Evolutionary conservation across 2,797 vertebrate species (phyloP).

Genomic region (Halcyon chelicuti): DNA sequence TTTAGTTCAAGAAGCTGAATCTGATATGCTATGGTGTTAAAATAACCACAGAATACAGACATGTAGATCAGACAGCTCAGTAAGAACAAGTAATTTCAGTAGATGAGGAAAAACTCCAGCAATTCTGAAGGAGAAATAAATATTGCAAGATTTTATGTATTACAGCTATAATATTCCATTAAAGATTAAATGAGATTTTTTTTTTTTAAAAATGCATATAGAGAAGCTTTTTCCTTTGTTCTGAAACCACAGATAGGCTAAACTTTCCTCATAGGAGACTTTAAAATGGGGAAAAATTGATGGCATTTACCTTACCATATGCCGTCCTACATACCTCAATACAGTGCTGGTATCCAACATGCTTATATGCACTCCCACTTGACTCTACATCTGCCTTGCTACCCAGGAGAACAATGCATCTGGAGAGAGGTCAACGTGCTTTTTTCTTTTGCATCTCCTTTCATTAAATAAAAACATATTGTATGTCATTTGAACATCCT

Average conservation of each 20-base stretch:
- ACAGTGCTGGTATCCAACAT: neutral
- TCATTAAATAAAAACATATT: slow-evolving; percentile 38
- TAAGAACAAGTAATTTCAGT: neutral
- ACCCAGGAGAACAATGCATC: slow-evolving; percentile 60
- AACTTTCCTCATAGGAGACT: neutral
- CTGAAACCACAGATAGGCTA: neutral
- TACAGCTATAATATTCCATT: neutral
- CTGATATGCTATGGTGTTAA: neutral
- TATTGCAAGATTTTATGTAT: neutral
- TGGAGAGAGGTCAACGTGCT: slow-evolving; percentile 48
- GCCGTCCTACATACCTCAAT: neutral
- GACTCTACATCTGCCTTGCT: slow-evolving; percentile 39
- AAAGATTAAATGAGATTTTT: neutral
- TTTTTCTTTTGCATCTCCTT: neutral
- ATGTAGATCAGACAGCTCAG: neutral
- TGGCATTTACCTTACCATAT: slow-evolving; percentile 19
- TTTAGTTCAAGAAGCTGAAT: neutral
- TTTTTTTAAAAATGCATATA: neutral
- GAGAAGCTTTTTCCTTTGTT: neutral
- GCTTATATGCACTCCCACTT: slow-evolving; percentile 42
- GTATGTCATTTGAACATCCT: neutral
- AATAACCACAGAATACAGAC: neutral
- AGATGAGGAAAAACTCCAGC: neutral
- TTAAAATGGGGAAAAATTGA: neutral
- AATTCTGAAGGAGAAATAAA: neutral